A percentile compares a stretch with the other conserved stretches of the same genome.
phyloP scores from a whole-genome alignment of 2,888 invertebrate species.

The Bursaphelenchus okinawaensis region DNA sequence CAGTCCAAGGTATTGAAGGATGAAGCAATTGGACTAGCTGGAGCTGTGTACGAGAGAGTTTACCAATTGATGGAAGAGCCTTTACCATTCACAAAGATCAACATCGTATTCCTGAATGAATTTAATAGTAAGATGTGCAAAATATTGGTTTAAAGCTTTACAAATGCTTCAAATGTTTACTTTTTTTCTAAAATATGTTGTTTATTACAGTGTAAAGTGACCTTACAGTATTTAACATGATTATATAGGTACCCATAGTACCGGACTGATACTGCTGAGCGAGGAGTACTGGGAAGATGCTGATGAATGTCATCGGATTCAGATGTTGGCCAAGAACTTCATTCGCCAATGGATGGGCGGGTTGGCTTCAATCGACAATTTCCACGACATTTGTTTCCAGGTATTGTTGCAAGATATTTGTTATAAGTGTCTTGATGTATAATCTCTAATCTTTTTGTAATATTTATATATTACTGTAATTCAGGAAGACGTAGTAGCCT shows the following conservation, averaged over 20 bases:
- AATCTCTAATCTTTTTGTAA: not conserved
- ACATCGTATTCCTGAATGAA: slow-evolving; percentile 28
- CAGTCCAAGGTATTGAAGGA: slow-evolving; percentile 18
- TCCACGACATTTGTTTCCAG: slow-evolving; percentile 28
- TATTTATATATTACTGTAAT: slow-evolving; percentile 5
- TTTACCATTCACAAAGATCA: slow-evolving; percentile 27
- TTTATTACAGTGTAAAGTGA: slow-evolving; percentile 7
- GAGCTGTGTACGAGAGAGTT: slow-evolving; percentile 20
- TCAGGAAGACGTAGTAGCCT: slow-evolving; percentile 34
- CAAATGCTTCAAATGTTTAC: not conserved
- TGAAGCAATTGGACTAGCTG: slow-evolving; percentile 25
- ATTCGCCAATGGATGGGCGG: slow-evolving; percentile 36
- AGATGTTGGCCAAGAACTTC: slow-evolving; percentile 28
- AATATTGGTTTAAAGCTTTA: not conserved
- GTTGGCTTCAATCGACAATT: slow-evolving; percentile 15
- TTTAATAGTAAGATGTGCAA: slow-evolving; percentile 24
- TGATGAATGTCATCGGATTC: slow-evolving; percentile 30
- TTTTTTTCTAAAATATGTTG: slow-evolving; percentile 13
- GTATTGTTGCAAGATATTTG: not conserved
- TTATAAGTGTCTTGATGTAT: not conserved
- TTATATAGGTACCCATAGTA: slow-evolving; percentile 30
- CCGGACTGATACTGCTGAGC: slow-evolving; percentile 24
- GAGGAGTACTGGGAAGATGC: slow-evolving; percentile 23
- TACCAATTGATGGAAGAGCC: slow-evolving; percentile 18
- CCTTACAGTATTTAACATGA: not conserved